Evolutionary conservation across 2,888 invertebrate genomes (phyloP), one percentile per base, ranked within the genome.

Genomic region (Hyppa rectilinea): DNA sequence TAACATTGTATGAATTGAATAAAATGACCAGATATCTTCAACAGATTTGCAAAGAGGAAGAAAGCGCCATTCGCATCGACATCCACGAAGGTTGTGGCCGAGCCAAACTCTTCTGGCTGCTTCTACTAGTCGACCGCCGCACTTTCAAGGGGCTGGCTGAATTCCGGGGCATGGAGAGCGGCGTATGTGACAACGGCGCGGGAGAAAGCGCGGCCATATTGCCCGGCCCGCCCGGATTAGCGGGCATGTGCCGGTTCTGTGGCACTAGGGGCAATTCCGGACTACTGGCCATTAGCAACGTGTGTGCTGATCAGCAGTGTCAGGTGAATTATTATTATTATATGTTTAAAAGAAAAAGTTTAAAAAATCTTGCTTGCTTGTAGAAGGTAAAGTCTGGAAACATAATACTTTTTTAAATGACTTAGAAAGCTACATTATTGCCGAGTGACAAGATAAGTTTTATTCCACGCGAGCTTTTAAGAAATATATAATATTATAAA

Each of bases 61-160:
- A 99, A 89, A 99, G 99, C 91, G 98, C 99, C 0, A 99, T 99
- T 75, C 98, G 98, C 78, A 98, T 99, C 7, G 99, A 99, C 92
- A 96, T 99, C n/a, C 99, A 99, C 92, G 99, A 99, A 93, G 98
- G 98, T 0, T 99, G 99, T 91, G 99, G 99, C 0, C 97, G 99
- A 47, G 99, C 99, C 1, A 99, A 99, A 92, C 96, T 99, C 7
- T 99, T 99, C 92, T 99, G 99, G 99, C 96, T 99, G 9, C 96
- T 99, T 87, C 97, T 99, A 1, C 94, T 99, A 31, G 99, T 99
- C 0, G 99, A 99, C 91, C 98, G 99, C 0, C 97, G 98, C 83
- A 99, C 99, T 0, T 95, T 99, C 23, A 99, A 99, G 92, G 98
- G 98, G 0, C 93, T 98, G 86, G 97, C 98, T 0, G 99, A 99